These are phyloP conservation scores for Aplysia californica DNA, from an alignment of 1,140 invertebrate genomes.

Conservation along the genomic window DNA sequence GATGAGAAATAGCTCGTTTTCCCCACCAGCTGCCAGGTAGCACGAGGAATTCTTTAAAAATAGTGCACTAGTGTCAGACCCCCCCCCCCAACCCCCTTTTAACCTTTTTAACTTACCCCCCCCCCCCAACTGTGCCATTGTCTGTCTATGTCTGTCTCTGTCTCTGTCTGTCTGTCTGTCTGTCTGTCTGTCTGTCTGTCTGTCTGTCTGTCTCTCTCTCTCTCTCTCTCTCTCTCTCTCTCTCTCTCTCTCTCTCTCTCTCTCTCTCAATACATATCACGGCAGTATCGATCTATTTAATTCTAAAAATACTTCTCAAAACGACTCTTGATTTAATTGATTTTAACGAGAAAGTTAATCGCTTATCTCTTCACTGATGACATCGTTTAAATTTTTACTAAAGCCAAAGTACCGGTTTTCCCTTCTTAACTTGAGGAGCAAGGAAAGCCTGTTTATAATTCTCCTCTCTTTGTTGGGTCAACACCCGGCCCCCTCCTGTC, in stretches of 20 bases:
- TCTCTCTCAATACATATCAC: not conserved
- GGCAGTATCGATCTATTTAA: slow-evolving; percentile 2
- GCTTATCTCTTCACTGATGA: not conserved
- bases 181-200: not conserved
- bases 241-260: not conserved
- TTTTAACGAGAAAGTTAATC: not conserved
- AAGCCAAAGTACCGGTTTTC: too few relatives aligned
- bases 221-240: not conserved
- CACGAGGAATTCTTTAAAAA: not conserved
- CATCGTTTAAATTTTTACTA: not conserved
- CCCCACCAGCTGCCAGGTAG: not conserved
- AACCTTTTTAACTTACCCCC: not conserved
- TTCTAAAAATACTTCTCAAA: too few relatives aligned
- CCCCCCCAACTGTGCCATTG: not conserved
- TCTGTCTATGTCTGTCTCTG: not conserved
- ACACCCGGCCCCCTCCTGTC: too few relatives aligned
- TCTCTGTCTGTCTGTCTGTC: not conserved
- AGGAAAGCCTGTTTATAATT: too few relatives aligned
- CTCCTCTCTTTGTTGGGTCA: too few relatives aligned
- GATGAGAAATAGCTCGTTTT: not conserved
- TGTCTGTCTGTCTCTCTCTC: not conserved
- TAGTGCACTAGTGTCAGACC: not conserved
- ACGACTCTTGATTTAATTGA: too few relatives aligned
- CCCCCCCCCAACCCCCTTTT: not conserved
- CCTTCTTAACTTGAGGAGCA: too few relatives aligned